phyloP scores from a whole-genome alignment of 1,140 invertebrate species.

The Prorops nasuta region DNA sequence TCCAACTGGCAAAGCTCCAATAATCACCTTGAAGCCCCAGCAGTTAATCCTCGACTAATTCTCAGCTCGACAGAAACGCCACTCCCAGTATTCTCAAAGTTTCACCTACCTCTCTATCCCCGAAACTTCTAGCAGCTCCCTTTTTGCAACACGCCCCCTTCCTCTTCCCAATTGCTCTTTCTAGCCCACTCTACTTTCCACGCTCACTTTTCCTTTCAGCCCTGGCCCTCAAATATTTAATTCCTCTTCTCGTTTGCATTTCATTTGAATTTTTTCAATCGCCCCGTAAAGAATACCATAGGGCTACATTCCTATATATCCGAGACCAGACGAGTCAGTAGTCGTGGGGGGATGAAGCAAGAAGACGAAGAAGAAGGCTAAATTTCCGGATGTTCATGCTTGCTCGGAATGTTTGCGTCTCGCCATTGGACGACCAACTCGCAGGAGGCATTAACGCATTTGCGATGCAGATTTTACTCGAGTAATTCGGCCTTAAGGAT shows the following conservation, averaged over 20 bases:
- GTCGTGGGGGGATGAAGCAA: too few relatives aligned
- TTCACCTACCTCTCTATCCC: conserved; percentile 8
- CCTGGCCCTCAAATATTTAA: conserved; percentile 30
- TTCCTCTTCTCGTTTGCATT: conserved; percentile 36
- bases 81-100: conserved; percentile 23
- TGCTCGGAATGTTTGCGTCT: conserved; percentile 1
- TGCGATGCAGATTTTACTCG: conserved; percentile 36
- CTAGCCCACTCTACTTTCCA: neutral
- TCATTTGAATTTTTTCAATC: conserved; percentile 37
- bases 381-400: too few relatives aligned
- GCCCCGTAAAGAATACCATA: conserved; percentile 20
- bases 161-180: neutral
- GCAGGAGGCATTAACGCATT: conserved; percentile 31
- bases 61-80: conserved; percentile 37
- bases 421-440: neutral
- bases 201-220: conserved; percentile 3
- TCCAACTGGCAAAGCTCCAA: conserved; percentile 47
- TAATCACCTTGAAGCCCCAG: conserved; percentile 48
- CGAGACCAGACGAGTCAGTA: too few relatives aligned
- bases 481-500: conserved; percentile 10
- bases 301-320: conserved; percentile 3
- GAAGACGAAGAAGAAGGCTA: too few relatives aligned
- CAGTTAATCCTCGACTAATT: conserved; percentile 49
- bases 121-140: conserved; percentile 2
- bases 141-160: neutral